These are phyloP conservation scores for Helogale parvula DNA, from an alignment of 2,113 vertebrate species.

Conservation along the genomic window DNA sequence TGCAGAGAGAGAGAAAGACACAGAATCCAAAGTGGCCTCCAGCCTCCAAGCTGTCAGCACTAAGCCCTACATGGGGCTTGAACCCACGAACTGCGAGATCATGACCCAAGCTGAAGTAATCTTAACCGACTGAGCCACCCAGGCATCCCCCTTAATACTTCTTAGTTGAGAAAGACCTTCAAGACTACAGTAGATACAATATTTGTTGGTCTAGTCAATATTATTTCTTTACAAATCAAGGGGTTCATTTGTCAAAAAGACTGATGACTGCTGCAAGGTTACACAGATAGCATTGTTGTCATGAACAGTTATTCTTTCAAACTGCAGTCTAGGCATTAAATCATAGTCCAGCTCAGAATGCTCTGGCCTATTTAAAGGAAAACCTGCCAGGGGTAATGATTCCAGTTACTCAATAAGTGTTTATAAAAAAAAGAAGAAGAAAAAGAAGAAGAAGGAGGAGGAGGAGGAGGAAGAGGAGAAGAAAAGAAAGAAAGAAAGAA, in stretches of 20 bases:
- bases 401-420: neutral
- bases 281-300: neutral
- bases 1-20: too few relatives aligned
- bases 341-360: neutral
- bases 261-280: neutral
- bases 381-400: neutral
- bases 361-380: neutral
- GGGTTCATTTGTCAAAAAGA: neutral
- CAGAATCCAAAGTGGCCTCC: too few relatives aligned
- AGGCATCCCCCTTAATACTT: neutral
- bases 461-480: too few relatives aligned
- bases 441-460: too few relatives aligned
- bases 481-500: too few relatives aligned
- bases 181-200: neutral
- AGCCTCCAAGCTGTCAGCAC: too few relatives aligned
- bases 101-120: too few relatives aligned
- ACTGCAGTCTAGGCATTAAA: neutral
- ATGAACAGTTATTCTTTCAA: neutral
- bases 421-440: neutral
- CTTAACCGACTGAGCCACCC: too few relatives aligned
- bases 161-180: neutral
- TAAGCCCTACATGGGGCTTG: too few relatives aligned
- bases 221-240: neutral
- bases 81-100: too few relatives aligned
- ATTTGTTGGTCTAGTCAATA: neutral